A percentile compares a stretch with the other conserved stretches of the same genome.
phyloP scores from a whole-genome alignment of 2,113 vertebrate species.

The Dromiciops gliroides region DNA sequence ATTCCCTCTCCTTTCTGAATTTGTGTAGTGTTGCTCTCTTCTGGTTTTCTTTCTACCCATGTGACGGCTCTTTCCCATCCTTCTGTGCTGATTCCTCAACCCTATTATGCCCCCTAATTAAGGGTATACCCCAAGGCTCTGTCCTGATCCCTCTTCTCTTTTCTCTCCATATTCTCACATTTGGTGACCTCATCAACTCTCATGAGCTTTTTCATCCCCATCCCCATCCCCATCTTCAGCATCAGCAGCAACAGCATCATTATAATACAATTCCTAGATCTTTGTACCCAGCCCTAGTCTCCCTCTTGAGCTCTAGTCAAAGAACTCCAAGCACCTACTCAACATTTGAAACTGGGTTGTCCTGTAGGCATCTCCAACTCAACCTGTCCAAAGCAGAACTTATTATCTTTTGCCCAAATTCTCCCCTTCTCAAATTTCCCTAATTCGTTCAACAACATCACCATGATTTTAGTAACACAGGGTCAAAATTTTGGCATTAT shows the following conservation, averaged over 20 bases:
- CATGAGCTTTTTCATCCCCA: not conserved
- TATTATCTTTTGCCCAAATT: not conserved
- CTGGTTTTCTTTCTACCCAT: not conserved
- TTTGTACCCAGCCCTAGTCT: not conserved
- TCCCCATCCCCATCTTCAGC: not conserved
- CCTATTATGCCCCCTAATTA: not conserved
- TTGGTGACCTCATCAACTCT: not conserved
- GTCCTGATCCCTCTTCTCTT: not conserved
- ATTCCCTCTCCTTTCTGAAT: not conserved
- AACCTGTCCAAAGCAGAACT: too few species aligned
- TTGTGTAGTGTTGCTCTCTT: not conserved
- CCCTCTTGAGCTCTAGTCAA: not conserved
- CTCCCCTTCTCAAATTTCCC: too few species aligned
- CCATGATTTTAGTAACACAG: not conserved
- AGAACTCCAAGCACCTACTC: not conserved
- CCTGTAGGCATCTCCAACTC: too few species aligned
- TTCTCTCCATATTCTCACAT: not conserved
- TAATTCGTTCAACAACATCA: not conserved
- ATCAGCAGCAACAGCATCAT: not conserved
- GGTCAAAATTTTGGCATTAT: not conserved
- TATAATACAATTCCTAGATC: not conserved
- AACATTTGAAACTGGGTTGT: not conserved
- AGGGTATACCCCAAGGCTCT: not conserved
- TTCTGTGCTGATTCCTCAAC: not conserved
- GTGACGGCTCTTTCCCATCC: not conserved